A percentile compares a stretch with the other conserved stretches of the same genome.
These are phyloP conservation scores for Cantharis lateralis DNA, from an alignment of 2,888 invertebrate species.

Conservation along the genomic window DNA sequence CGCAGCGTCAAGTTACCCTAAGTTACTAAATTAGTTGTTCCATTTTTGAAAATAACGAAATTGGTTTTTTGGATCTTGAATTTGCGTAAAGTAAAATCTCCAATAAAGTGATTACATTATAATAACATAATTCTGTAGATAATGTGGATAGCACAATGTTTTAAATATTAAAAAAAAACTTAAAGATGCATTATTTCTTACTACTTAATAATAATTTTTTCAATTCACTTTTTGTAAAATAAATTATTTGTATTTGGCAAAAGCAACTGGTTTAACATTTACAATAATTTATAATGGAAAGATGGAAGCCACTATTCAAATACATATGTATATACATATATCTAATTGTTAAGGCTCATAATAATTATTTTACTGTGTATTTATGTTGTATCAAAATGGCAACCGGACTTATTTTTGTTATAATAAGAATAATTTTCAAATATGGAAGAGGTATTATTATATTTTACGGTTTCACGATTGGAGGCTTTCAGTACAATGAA, in stretches of 20 bases:
- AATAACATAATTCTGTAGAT: too few species aligned
- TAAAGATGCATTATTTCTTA: neutral
- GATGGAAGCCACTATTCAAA: neutral
- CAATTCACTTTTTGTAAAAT: neutral
- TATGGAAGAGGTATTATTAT: conserved; percentile 52
- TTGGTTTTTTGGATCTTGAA: too few species aligned
- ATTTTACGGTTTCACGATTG: conserved; percentile 35
- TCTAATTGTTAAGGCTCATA: neutral
- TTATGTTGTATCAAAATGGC: conserved; percentile 46
- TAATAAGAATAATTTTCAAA: conserved; percentile 57
- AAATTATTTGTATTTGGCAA: neutral
- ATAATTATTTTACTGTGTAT: neutral
- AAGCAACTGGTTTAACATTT: neutral
- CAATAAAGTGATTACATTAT: too few species aligned
- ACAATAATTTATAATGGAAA: neutral
- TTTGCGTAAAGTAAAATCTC: too few species aligned
- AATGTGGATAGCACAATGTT: neutral
- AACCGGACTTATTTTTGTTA: conserved; percentile 48
- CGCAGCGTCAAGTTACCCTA: neutral
- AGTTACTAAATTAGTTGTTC: neutral
- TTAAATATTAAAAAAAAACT: neutral
- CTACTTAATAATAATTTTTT: neutral
- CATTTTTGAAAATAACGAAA: too few species aligned
- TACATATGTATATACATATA: too few species aligned
- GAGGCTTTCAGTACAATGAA: conserved; percentile 41